Percentiles rank a stretch among this genome's conserved stretches.
Evolutionary conservation across 2,797 vertebrate genomes (phyloP).

Genomic region (Dendrocincla tyrannina): DNA sequence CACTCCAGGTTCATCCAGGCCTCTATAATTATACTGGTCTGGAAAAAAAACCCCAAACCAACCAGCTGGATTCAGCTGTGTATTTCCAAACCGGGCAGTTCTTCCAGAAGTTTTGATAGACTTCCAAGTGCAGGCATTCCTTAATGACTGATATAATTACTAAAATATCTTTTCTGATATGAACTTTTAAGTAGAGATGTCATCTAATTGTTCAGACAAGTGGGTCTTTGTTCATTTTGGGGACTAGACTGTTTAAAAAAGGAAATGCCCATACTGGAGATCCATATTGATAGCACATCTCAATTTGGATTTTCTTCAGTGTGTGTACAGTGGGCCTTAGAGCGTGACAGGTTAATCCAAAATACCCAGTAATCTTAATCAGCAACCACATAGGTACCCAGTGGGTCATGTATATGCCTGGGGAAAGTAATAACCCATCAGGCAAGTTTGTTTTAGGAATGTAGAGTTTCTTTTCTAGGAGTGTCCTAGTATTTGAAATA

Average conservation of each 20-base stretch:
- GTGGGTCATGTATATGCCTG: fast-evolving
- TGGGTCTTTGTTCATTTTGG: background rate
- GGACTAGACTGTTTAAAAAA: background rate
- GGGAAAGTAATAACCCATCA: background rate
- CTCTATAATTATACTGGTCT: background rate
- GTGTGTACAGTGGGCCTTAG: background rate
- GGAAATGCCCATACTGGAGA: background rate
- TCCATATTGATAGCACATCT: background rate
- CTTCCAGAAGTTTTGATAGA: background rate
- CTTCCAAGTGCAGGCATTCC: background rate
- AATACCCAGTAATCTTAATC: background rate
- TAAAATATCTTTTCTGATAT: background rate
- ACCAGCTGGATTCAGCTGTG: background rate
- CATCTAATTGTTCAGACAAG: background rate
- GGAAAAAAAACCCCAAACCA: background rate
- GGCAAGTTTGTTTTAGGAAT: background rate
- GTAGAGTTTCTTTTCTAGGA: background rate
- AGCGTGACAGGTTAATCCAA: background rate
- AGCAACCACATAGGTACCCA: background rate
- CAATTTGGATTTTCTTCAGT: background rate
- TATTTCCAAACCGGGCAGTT: background rate
- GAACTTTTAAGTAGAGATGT: background rate
- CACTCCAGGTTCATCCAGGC: background rate
- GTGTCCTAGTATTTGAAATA: background rate
- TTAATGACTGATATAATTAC: background rate